Evolutionary conservation across 2,797 vertebrate genomes (phyloP).

Genomic region (Dallia pectoralis): DNA sequence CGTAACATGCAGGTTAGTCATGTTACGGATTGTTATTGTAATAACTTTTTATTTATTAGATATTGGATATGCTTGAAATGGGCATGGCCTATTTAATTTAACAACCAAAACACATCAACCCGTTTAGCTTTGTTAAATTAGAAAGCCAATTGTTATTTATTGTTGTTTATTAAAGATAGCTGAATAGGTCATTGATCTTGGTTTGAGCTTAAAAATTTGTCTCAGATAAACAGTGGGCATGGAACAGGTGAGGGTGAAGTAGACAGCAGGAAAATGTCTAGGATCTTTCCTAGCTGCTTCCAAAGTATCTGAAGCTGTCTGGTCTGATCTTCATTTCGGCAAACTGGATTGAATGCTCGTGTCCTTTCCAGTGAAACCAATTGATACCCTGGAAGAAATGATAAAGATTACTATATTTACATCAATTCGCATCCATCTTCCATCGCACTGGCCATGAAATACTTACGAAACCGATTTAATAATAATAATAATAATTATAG

Average conservation of each 20-base stretch:
- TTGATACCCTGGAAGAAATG: slow-evolving; percentile 84
- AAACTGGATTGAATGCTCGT: slow-evolving; percentile 91
- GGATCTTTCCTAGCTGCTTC: slow-evolving; percentile 87
- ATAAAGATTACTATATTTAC: not conserved
- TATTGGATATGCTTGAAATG: too few relatives aligned
- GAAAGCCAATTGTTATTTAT: too few relatives aligned
- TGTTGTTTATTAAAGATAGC: too few relatives aligned
- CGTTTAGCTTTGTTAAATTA: too few relatives aligned
- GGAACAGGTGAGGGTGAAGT: not conserved
- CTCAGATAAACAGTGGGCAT: not conserved
- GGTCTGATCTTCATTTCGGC: slow-evolving; percentile 96
- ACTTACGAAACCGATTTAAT: too few relatives aligned
- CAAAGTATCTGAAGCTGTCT: slow-evolving; percentile 84
- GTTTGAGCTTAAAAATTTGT: slow-evolving; percentile 18
- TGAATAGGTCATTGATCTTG: too few relatives aligned
- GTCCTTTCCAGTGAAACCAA: slow-evolving; percentile 99
- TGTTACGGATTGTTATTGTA: slow-evolving; percentile 1
- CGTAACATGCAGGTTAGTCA: too few relatives aligned
- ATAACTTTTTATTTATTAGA: not conserved
- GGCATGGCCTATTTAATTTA: too few relatives aligned
- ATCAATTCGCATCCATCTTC: not conserved
- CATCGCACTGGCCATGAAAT: not conserved
- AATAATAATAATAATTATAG: not conserved
- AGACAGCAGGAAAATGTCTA: slow-evolving; percentile 56
- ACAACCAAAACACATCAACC: too few relatives aligned